Evolutionary conservation across 23 tunicate genomes (phyloP).

Genomic region (Oikopleura dioica): DNA sequence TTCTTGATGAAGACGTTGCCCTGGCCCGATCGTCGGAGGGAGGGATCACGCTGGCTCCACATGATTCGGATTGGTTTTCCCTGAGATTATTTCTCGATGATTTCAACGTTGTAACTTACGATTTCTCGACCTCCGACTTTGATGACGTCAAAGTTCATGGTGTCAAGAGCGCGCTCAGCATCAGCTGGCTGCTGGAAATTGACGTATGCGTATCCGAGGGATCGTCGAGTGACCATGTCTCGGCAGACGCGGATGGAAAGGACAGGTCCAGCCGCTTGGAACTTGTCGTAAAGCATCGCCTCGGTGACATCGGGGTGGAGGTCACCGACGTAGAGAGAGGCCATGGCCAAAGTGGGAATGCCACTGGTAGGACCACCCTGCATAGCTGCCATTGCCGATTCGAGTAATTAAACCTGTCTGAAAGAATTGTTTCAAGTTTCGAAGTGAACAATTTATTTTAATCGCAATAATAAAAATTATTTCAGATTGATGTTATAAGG

Average conservation of each 20-base stretch:
- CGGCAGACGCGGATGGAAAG: constrained; percentile 95
- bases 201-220: constrained; percentile 92
- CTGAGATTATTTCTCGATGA: background rate
- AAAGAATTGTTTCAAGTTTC: too few relatives aligned
- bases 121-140: constrained; percentile 25
- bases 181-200: constrained; percentile 99
- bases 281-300: constrained; percentile 95
- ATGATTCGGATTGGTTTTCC: constrained; percentile 57
- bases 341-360: constrained; percentile 66
- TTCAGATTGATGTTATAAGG: too few relatives aligned
- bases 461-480: too few relatives aligned
- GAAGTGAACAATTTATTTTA: too few relatives aligned
- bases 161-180: constrained; percentile 94
- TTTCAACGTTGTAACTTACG: background rate
- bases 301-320: constrained; percentile 95
- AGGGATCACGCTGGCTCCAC: constrained; percentile 99
- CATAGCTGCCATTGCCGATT: too few relatives aligned
- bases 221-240: constrained; percentile 79
- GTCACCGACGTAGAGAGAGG: constrained; percentile 90
- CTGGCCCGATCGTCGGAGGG: constrained; percentile 88
- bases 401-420: too few relatives aligned
- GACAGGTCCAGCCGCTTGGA: constrained; percentile 91
- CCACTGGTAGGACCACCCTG: too few relatives aligned
- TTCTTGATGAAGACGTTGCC: constrained; percentile 96
- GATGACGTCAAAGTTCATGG: constrained; percentile 89